Percentiles rank a stretch among this genome's conserved stretches.
Evolutionary conservation across 2,797 vertebrate genomes (phyloP).

Genomic region (Vireo griseus): DNA sequence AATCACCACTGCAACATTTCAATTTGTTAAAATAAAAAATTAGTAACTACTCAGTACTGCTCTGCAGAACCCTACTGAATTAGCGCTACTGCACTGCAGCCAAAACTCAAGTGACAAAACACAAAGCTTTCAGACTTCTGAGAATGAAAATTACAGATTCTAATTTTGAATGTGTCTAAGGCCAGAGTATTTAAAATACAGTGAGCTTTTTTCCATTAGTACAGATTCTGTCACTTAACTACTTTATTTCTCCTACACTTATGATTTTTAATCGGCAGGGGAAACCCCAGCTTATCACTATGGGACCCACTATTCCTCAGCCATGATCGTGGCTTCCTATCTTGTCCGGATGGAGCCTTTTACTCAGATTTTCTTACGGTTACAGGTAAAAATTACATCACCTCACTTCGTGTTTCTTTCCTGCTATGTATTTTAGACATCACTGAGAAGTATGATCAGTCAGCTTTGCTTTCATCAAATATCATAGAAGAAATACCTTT

Average conservation of each 20-base stretch:
- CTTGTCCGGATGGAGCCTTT: constrained; percentile 98
- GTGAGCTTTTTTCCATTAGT: neutral
- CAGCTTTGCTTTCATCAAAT: neutral
- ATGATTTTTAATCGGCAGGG: constrained; percentile 70
- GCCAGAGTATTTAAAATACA: neutral
- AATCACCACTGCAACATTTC: neutral
- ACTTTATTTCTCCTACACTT: neutral
- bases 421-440: neutral
- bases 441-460: neutral
- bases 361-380: constrained; percentile 94
- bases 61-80: neutral
- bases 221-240: neutral
- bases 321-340: constrained; percentile 99
- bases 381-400: constrained; percentile 81
- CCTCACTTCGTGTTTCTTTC: neutral
- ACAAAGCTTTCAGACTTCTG: neutral
- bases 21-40: neutral
- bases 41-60: neutral
- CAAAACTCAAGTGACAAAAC: neutral
- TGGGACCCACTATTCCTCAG: constrained; percentile 97
- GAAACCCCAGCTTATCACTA: constrained; percentile 99
- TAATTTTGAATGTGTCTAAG: neutral
- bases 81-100: neutral
- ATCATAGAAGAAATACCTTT: neutral
- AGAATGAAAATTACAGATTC: neutral